phyloP scores from a whole-genome alignment of 2,888 invertebrate genomes.

The Melangyna quadrimaculata region DNA sequence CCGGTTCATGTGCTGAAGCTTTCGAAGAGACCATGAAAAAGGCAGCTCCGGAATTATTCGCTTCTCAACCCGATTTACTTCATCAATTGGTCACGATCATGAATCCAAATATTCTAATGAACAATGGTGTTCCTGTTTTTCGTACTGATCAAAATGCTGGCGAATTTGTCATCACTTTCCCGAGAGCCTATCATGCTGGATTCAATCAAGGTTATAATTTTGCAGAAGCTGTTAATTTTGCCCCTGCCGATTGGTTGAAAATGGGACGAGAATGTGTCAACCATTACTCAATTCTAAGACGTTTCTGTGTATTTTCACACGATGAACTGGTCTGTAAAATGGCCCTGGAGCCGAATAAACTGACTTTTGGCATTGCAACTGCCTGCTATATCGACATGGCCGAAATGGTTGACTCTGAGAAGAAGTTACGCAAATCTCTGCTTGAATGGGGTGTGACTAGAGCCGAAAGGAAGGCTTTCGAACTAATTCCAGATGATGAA shows the following conservation, averaged over 20 bases:
- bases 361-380: conserved; percentile 92
- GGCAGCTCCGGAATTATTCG: conserved; percentile 96
- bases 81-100: conserved; percentile 98
- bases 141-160: conserved; percentile 97
- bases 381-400: conserved; percentile 94
- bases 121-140: conserved; percentile 87
- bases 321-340: conserved; percentile 98
- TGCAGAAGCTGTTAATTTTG: conserved; percentile 99
- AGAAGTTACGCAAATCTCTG: conserved; percentile 86
- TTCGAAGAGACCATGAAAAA: conserved; percentile 96
- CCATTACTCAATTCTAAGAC: conserved; percentile 93
- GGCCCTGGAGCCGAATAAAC: conserved; percentile 90
- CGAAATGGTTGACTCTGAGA: conserved; percentile 89
- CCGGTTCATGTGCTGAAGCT: conserved; percentile 92
- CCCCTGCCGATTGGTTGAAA: conserved; percentile 97
- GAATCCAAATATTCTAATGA: conserved; percentile 96
- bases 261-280: conserved; percentile 95
- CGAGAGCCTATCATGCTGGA: conserved; percentile 98
- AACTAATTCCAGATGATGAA: conserved; percentile 95
- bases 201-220: conserved; percentile 99
- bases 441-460: conserved; percentile 92
- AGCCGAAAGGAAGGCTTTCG: conserved; percentile 94
- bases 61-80: conserved; percentile 94
- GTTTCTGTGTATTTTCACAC: conserved; percentile 98
- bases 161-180: conserved; percentile 98